Evolutionary conservation across 2,888 invertebrate species (phyloP).

Genomic region (Bedellia somnulentella): DNA sequence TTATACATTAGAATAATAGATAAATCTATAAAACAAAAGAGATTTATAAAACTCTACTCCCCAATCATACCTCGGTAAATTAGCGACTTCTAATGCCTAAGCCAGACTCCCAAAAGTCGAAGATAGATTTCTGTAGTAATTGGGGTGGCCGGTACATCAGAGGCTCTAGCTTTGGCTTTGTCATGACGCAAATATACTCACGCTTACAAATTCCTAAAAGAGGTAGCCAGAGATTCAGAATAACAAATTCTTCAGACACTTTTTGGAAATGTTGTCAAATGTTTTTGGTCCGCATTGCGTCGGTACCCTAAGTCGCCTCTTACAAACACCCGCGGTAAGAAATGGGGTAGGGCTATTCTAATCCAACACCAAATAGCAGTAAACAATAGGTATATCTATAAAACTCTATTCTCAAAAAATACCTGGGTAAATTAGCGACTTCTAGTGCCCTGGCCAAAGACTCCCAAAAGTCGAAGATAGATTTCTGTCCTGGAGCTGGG

Average conservation of each 20-base stretch:
- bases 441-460: constrained; percentile 62
- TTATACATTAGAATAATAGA: neutral
- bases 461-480: constrained; percentile 70
- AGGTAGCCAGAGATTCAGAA: no score
- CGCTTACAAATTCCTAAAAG: no score
- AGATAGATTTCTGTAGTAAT: constrained; percentile 24
- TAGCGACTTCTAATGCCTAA: constrained; percentile 38
- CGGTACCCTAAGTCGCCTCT: no score
- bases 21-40: neutral
- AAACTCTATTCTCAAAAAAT: no score
- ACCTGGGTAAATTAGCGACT: constrained; percentile 11
- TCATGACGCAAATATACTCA: no score
- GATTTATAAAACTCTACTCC: no score
- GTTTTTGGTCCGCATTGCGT: no score
- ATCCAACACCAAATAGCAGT: no score
- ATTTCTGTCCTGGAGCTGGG: constrained; percentile 39
- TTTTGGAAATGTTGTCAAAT: neutral
- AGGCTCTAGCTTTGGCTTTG: neutral
- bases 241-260: no score
- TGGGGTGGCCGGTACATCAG: neutral
- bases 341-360: no score
- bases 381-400: no score
- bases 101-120: constrained; percentile 74
- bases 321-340: no score
- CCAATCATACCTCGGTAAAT: constrained; percentile 13